Base-by-base conservation (phyloP, 2,888 invertebrate genomes). In the Mimumesa dahlbomi region DNA sequence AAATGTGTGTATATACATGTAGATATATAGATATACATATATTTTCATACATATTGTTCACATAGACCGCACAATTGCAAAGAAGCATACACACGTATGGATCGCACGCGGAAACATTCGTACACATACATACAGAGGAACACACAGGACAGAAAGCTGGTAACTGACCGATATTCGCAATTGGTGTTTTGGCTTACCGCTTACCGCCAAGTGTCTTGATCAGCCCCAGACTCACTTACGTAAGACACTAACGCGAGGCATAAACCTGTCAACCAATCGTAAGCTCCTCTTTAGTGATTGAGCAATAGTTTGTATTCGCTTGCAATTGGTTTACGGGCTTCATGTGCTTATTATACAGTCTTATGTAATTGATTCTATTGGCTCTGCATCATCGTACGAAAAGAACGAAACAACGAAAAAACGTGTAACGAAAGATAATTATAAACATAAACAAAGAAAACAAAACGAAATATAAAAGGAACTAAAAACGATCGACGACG, bases 251-350 rank as follows among this genome's bases (percentile, higher is more conserved):
- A 74, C 75, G 72, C 73, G 76, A 77, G 76, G 76, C 75, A 73
- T 74, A 63, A 76, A 76, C 77, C 64, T 71, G 76, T 42, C 75
- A 77, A 73, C 79, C 83, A 80, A 82, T 83, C 79, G 74, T 66
- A 73, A 78, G 68, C 75, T 66, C 49, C 69, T 73, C 67, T 67
- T 77, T 76, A 80, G 62, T 70, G 63, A 72, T 74, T 82, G 82
- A 80, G 80, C 76, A 79, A 73, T 75, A 73, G 66, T 74, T 79
- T 74, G 66, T 66, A 69, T 75, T 77, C 61, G 63, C 66, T 64
- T 45, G 66, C 69, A 63, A 77, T 77, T 69, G 77, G 50, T 61
- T 73, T 45, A 69, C 61, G 34, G 66, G 64, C 73, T 67, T 57
- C 72, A 53, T 36, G 62, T 72, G 72, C 72, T 68, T 72, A 72